These are phyloP conservation scores for Neostethus bicornis DNA, from an alignment of 2,797 vertebrate genomes.

Conservation along the genomic window DNA sequence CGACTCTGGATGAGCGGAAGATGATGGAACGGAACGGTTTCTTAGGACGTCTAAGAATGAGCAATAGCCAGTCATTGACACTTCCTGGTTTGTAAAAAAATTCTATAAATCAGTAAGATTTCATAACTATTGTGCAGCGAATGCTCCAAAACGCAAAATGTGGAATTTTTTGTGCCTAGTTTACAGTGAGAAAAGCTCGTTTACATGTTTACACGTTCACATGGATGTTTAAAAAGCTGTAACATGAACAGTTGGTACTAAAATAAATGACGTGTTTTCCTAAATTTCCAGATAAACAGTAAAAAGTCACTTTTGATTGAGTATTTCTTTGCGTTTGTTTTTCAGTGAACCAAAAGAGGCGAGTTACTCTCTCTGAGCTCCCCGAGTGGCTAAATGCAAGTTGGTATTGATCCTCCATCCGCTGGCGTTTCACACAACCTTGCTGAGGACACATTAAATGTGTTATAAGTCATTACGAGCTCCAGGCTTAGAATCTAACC, in stretches of 20 bases:
- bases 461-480: conserved; percentile 74
- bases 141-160: too few species aligned
- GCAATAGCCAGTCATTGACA: too few species aligned
- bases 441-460: conserved; percentile 76
- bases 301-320: conserved; percentile 43
- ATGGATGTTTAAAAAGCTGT: conserved; percentile 18
- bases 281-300: conserved; percentile 26
- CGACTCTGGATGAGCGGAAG: too few species aligned
- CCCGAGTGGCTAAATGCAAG: conserved; percentile 64
- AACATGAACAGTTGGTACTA: conserved; percentile 3
- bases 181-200: too few species aligned
- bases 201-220: too few species aligned
- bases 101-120: too few species aligned
- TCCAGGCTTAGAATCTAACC: conserved; percentile 65
- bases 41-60: too few species aligned
- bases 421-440: conserved; percentile 64
- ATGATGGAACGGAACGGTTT: too few species aligned
- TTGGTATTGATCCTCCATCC: conserved; percentile 73
- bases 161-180: too few species aligned
- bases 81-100: too few species aligned
- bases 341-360: conserved; percentile 53
- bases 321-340: conserved; percentile 55
- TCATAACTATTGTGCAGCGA: too few species aligned
- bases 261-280: conserved; percentile 17
- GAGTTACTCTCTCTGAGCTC: conserved; percentile 60